A percentile compares a stretch with the other conserved stretches of the same genome.
Evolutionary conservation across 2,797 vertebrate genomes (phyloP).

Genomic region (Alfaro cultratus): DNA sequence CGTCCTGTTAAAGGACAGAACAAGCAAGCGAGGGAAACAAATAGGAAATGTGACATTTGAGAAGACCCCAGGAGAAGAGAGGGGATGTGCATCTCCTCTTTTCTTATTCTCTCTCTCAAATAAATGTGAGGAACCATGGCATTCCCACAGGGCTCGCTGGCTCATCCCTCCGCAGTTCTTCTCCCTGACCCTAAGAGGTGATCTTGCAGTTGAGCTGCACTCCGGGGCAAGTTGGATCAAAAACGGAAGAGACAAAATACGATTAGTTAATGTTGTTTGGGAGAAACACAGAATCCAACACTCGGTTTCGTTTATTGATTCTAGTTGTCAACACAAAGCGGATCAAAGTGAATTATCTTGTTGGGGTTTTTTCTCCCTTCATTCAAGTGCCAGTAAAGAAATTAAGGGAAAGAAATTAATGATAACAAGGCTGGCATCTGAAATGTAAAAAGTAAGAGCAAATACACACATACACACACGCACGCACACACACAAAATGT

Average conservation of each 20-base stretch:
- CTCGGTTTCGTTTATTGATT: background rate
- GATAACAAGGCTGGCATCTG: slow-evolving; percentile 25
- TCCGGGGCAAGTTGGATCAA: slow-evolving; percentile 23
- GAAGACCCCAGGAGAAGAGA: slow-evolving; percentile 47
- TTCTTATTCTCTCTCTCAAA: slow-evolving; percentile 26
- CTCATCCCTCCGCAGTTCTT: slow-evolving; percentile 52
- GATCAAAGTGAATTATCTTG: slow-evolving; percentile 2
- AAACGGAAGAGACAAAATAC: slow-evolving; percentile 11
- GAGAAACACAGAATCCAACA: slow-evolving; percentile 22
- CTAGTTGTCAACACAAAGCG: background rate
- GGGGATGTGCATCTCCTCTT: slow-evolving; percentile 34
- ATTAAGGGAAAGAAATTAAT: slow-evolving; percentile 12
- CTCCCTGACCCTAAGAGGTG: slow-evolving; percentile 55
- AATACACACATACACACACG: background rate
- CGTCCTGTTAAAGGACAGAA: slow-evolving; percentile 37
- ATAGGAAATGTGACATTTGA: slow-evolving; percentile 67
- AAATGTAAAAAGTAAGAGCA: slow-evolving; percentile 17
- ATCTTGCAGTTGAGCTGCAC: slow-evolving; percentile 33
- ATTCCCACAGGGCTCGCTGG: slow-evolving; percentile 46
- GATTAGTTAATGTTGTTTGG: slow-evolving; percentile 23
- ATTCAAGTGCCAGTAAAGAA: slow-evolving; percentile 7
- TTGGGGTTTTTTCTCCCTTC: background rate
- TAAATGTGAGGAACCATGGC: slow-evolving; percentile 56
- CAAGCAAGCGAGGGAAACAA: slow-evolving; percentile 24
- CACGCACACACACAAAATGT: background rate